Evolutionary conservation across 2,797 vertebrate species (phyloP), one percentile per base, ranked within the genome.

Genomic region (Semaprochilodus insignis): DNA sequence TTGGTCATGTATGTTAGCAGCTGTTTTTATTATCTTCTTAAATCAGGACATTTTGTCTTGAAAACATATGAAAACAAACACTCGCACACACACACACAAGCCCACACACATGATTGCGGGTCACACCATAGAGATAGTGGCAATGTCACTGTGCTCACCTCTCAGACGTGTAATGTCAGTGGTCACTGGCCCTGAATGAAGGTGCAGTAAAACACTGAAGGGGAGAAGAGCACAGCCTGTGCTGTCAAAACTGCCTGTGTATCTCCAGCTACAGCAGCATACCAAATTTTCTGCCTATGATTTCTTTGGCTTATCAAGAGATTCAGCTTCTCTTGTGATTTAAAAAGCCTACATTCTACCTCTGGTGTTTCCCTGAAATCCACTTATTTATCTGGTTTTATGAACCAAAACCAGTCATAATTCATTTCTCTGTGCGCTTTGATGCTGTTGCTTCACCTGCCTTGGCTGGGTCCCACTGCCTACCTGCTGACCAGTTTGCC

Each of bases 81-180:
- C 6, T 17, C 4, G 31, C 14, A 27, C 15, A 3, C 69, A 71
- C 44, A 52, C 21, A 27, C 6, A 70, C 1, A 48, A 4, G 7
- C 67, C 48, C 67, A 48, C 40, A 70, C 52, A 36, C 5, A 34
- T 19, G 27, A 40, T 66, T 69, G 23, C 13, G 57, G 14, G 3
- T 65, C 1, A 55, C 27, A 21, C 36, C 31, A 13, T 65, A 27
- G 70, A 52, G 10, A 25, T n/a, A 67, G 65, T 21, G n/a, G 51
- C 10, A 34, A 59, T 75, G 55, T 57, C 59, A 75, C 55, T 60
- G 74, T 60, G 59, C 34, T 86, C 70, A 71, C 40, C 77, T n/a
- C 36, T 85, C 71, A 74, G 34, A 77, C 34, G 17, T 76, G 71
- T 63, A 78, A 75, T 84, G 78, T 81, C 74, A 78, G n/a, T 48